phyloP scores from a whole-genome alignment of 1,140 invertebrate species.

The Amyelois transitella region DNA sequence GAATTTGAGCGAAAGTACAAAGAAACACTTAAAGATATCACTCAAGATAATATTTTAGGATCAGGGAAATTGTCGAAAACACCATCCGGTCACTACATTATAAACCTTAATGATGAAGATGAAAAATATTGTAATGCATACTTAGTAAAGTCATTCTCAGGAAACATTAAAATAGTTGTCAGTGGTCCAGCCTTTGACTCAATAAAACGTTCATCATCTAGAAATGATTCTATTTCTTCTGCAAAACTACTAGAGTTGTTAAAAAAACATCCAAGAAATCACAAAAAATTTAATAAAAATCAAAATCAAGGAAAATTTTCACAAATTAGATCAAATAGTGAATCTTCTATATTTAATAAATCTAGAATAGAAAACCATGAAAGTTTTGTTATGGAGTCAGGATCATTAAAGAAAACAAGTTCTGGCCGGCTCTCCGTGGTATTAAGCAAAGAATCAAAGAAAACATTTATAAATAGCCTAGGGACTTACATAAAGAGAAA shows the following conservation, averaged over 20 bases:
- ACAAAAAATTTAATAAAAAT: constrained; percentile 7
- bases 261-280: neutral
- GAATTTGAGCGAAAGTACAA: constrained; percentile 43
- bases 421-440: constrained; percentile 31
- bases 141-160: constrained; percentile 35
- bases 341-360: constrained; percentile 31
- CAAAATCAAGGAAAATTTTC: neutral
- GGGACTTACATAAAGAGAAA: constrained; percentile 23
- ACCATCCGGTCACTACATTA: constrained; percentile 6
- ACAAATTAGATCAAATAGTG: constrained; percentile 26
- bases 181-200: constrained; percentile 10
- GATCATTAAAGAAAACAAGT: constrained; percentile 24
- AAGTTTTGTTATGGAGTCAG: constrained; percentile 15
- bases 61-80: constrained; percentile 27
- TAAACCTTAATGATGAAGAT: neutral
- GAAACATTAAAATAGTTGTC: constrained; percentile 37
- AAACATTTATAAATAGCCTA: constrained; percentile 31
- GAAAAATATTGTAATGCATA: constrained; percentile 26
- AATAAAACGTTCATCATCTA: neutral
- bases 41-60: constrained; percentile 20
- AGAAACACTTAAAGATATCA: constrained; percentile 23
- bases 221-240: neutral
- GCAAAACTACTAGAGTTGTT: neutral
- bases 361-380: constrained; percentile 17
- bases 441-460: constrained; percentile 36